Evolutionary conservation across 2,888 invertebrate genomes (phyloP).

Genomic region (Clistopyga incitator): DNA sequence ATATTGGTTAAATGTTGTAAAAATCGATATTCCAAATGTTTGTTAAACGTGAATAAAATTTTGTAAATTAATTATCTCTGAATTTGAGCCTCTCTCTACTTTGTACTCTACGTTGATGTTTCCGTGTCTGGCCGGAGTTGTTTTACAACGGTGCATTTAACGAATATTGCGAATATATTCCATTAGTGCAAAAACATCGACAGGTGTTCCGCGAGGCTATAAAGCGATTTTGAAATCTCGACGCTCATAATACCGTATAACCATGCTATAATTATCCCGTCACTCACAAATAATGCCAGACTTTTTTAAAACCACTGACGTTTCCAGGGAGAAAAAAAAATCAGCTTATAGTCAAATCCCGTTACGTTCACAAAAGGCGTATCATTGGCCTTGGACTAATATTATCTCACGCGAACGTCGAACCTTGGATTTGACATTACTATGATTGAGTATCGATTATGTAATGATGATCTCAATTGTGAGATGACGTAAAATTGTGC

Average conservation of each 20-base stretch:
- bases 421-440: conserved; percentile 26
- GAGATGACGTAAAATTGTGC: not conserved
- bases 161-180: not conserved
- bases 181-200: not conserved
- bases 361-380: conserved; percentile 36
- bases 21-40: not conserved
- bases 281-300: conserved; percentile 11
- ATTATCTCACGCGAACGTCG: conserved; percentile 43
- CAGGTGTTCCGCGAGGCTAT: not conserved
- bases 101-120: no score
- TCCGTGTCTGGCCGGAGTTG: no score
- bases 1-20: no score
- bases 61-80: not conserved
- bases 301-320: not conserved
- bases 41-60: not conserved
- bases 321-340: conserved; percentile 29
- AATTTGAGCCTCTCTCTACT: no score
- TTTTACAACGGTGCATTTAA: not conserved
- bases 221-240: conserved; percentile 5
- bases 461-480: not conserved
- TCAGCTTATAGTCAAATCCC: conserved; percentile 12
- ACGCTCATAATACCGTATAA: conserved; percentile 8
- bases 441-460: conserved; percentile 22
- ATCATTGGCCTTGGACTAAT: conserved; percentile 50
- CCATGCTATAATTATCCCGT: conserved; percentile 1